phyloP scores from a whole-genome alignment of 2,797 vertebrate genomes.

The Argya squamiceps region DNA sequence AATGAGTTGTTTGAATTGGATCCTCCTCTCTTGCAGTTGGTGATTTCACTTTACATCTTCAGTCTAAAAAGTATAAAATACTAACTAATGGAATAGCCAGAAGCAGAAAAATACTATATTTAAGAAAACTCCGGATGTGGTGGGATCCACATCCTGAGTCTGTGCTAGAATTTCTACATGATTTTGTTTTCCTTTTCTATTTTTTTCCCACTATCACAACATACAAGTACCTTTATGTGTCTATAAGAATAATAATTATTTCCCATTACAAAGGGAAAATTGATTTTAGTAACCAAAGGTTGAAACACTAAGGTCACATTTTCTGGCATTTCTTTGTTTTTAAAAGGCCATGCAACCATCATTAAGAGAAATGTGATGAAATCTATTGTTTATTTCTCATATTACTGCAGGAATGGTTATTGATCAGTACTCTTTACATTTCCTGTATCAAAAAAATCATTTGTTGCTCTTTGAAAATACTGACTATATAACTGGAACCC shows the following conservation, averaged over 20 bases:
- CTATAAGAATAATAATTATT: background rate
- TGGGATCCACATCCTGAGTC: background rate
- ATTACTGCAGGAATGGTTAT: background rate
- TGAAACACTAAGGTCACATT: background rate
- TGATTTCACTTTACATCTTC: background rate
- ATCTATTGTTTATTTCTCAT: background rate
- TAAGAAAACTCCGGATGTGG: background rate
- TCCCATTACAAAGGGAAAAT: background rate
- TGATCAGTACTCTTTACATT: background rate
- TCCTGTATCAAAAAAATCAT: background rate
- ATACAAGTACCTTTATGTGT: background rate
- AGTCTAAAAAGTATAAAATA: background rate
- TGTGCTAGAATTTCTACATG: background rate
- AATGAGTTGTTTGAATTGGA: background rate
- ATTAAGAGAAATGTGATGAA: background rate
- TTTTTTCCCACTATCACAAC: background rate
- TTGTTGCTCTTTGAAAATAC: background rate
- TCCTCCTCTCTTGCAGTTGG: background rate
- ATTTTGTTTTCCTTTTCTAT: background rate
- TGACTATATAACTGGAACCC: background rate
- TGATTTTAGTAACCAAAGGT: background rate
- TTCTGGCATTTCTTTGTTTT: background rate
- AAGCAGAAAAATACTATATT: background rate
- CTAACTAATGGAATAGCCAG: background rate
- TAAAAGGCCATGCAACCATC: background rate